Evolutionary conservation across 2,113 vertebrate genomes (phyloP).

Genomic region (Polypterus senegalus): DNA sequence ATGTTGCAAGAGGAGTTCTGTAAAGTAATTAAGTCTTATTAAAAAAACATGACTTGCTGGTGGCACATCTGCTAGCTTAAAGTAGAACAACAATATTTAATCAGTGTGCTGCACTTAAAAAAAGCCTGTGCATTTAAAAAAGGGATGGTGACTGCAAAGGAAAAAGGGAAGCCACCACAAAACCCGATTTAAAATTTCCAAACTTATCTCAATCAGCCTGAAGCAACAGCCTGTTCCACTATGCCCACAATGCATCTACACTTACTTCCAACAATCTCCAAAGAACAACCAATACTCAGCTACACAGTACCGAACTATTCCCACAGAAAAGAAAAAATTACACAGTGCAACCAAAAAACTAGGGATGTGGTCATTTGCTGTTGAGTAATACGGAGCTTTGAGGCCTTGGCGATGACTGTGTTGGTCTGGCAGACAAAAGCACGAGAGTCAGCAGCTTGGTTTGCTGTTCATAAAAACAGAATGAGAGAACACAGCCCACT

Average conservation of each 20-base stretch:
- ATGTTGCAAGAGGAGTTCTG: too few relatives aligned
- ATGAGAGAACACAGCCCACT: too few relatives aligned
- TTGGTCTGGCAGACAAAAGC: slow-evolving; percentile 28
- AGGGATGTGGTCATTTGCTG: slow-evolving; percentile 5
- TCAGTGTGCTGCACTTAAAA: too few relatives aligned
- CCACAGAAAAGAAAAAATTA: not conserved
- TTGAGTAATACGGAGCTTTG: slow-evolving; percentile 27
- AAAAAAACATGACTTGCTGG: too few relatives aligned
- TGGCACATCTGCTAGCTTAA: too few relatives aligned
- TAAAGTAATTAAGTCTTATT: too few relatives aligned
- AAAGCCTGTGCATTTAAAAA: too few relatives aligned
- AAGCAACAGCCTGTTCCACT: not conserved
- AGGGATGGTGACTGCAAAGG: too few relatives aligned
- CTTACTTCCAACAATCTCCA: not conserved
- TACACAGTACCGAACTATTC: not conserved
- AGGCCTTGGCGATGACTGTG: slow-evolving; percentile 22
- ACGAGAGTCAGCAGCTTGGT: slow-evolving; percentile 27
- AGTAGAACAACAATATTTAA: too few relatives aligned
- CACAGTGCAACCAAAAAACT: slow-evolving; percentile 16
- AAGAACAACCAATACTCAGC: not conserved
- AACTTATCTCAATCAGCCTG: not conserved
- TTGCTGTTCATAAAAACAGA: not conserved
- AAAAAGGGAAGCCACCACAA: too few relatives aligned
- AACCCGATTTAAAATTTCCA: not conserved
- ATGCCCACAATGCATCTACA: not conserved